Evolutionary conservation across 1,140 invertebrate species (phyloP).

Genomic region (Drosophila subpulchrella): DNA sequence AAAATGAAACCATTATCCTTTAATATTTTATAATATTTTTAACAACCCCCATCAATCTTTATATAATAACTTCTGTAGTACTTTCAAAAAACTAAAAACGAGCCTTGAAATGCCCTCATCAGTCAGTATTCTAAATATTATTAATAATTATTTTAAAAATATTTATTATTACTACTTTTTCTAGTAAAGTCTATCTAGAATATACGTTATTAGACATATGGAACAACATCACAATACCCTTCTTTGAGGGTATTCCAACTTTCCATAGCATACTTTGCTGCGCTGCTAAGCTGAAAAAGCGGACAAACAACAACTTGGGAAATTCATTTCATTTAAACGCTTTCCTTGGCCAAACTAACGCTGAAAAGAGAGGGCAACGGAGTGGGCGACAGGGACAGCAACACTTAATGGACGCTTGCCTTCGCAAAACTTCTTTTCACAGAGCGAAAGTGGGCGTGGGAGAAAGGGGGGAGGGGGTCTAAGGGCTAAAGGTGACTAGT

Average conservation of each 20-base stretch:
- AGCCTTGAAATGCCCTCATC: no score
- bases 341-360: conserved; percentile 44
- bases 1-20: not conserved
- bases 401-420: conserved; percentile 63
- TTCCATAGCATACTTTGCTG: conserved; percentile 63
- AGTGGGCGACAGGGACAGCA: conserved; percentile 12
- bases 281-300: conserved; percentile 30
- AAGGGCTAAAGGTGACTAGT: conserved; percentile 9
- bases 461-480: no score
- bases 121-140: no score
- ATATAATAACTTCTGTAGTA: no score
- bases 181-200: not conserved
- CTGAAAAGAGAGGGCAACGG: conserved; percentile 7
- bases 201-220: not conserved
- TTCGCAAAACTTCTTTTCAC: conserved; percentile 45
- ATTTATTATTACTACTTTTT: not conserved
- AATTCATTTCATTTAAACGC: conserved; percentile 75
- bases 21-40: no score
- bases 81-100: no score
- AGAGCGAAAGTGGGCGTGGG: not conserved
- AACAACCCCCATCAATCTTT: no score
- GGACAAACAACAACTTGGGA: conserved; percentile 56
- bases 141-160: not conserved
- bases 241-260: conserved; percentile 18
- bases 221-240: not conserved